phyloP scores from a whole-genome alignment of 2,888 invertebrate species.

The Metallyticus violacea region DNA sequence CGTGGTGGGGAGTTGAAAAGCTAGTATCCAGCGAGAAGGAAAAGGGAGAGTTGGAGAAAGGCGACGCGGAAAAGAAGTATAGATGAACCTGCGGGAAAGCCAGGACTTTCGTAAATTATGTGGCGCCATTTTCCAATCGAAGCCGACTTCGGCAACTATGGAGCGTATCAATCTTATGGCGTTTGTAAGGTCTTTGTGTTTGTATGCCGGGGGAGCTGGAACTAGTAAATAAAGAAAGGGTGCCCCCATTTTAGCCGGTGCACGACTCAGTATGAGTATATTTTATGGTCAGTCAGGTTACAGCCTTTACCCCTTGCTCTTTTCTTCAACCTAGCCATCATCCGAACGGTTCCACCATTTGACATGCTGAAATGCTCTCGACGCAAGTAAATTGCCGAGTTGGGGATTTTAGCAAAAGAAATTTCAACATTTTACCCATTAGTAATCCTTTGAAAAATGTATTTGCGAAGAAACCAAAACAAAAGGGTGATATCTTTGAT shows the following conservation, averaged over 20 bases:
- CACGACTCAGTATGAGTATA: background rate
- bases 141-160: background rate
- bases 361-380: background rate
- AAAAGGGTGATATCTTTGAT: no score
- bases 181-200: background rate
- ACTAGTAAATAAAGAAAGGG: background rate
- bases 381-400: background rate
- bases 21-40: no score
- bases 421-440: background rate
- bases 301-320: background rate
- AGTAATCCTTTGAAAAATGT: background rate
- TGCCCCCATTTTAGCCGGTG: background rate
- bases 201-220: background rate
- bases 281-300: background rate
- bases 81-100: background rate
- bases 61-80: background rate
- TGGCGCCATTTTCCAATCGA: constrained; percentile 10
- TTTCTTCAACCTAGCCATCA: background rate
- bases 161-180: background rate
- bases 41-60: background rate
- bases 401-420: background rate
- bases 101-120: constrained; percentile 1
- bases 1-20: background rate
- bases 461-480: background rate
- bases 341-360: background rate